These are phyloP conservation scores for Acanthococcus lagerstroemiae DNA, from an alignment of 2,888 invertebrate species.

Conservation along the genomic window DNA sequence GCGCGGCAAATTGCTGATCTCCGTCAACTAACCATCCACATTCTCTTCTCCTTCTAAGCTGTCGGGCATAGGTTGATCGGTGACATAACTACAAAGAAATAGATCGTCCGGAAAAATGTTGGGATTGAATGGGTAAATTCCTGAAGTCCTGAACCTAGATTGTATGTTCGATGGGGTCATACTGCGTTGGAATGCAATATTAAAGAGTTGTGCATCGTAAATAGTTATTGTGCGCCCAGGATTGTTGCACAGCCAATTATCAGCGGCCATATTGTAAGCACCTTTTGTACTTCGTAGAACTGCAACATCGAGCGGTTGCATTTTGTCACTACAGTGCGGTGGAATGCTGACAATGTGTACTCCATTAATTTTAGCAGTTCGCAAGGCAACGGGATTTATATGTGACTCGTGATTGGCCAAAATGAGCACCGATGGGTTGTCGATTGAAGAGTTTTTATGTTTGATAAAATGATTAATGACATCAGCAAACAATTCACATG, in stretches of 20 bases:
- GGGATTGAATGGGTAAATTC: slow-evolving; percentile 40
- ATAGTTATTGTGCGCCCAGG: not conserved
- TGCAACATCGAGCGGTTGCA: slow-evolving; percentile 40
- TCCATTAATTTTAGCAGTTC: slow-evolving; percentile 40
- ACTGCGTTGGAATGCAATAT: slow-evolving; percentile 39
- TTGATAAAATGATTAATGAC: slow-evolving; percentile 39
- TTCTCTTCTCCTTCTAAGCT: not conserved
- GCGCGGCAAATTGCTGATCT: not conserved
- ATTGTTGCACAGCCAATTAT: not conserved
- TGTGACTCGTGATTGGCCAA: slow-evolving; percentile 40
- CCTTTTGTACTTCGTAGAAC: slow-evolving; percentile 33
- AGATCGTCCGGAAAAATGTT: slow-evolving; percentile 39
- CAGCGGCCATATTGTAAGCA: not conserved
- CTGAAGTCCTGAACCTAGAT: slow-evolving; percentile 39
- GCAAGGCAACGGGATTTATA: slow-evolving; percentile 37
- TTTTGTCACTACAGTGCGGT: slow-evolving; percentile 41
- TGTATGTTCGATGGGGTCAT: slow-evolving; percentile 40
- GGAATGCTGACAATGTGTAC: slow-evolving; percentile 42
- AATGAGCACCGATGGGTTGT: slow-evolving; percentile 38
- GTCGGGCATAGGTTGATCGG: not conserved
- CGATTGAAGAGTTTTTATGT: slow-evolving; percentile 36
- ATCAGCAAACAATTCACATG: slow-evolving; percentile 36
- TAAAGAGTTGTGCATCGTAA: slow-evolving; percentile 31
- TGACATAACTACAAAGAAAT: slow-evolving; percentile 33
- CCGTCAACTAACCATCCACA: not conserved